Evolutionary conservation across 64 coral and sea anemone species (phyloP), one percentile per base, ranked within the genome.

Genomic region (Montipora sp.): DNA sequence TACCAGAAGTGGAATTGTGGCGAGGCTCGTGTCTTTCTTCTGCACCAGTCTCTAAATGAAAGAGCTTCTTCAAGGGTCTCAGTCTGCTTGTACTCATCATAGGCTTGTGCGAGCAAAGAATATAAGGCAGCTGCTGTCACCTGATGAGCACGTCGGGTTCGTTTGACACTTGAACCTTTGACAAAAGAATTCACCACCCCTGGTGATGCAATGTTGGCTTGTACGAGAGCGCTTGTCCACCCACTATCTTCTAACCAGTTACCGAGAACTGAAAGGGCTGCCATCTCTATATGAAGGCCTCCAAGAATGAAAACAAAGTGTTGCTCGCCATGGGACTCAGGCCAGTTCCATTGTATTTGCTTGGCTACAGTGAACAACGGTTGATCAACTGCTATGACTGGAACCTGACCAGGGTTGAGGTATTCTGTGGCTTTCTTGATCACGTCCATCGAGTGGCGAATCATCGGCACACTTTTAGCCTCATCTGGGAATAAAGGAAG

Each of bases 171-270:
- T 80, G 90, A 83, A 3, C 43, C 80, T 67, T 92, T 92, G 3
- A 85, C 66, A 83, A 92, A 77, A 75, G 90, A 84, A 58, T 92
- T 77, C 73, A 58, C 90, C 19, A 66, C 53, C 15, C 90, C 80
- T 22, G 90, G 21, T 51, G 81, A 45, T 67, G 90, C 81, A 63
- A 92, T 51, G 57, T 77, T 85, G 36, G 74, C 72, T 24, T 89
- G 15, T 27, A 77, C 72, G 2, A 89, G 13, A 47, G 73, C 72
- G 9, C 19, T 16, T 58, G 68, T 51, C 90, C 90, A 92, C 19
- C 90, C 90, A 92, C 90, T 92, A 48, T 77, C 90, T 85, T 92
- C 80, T 59, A 92, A 74, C 81, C 90, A 92, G 67, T 92, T 75
- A 61, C 90, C 90, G 73, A 92, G 90, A 77, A 92, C 81, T 44